phyloP scores from a whole-genome alignment of 2,113 vertebrate species.

The Andinoacara biseriatus region DNA sequence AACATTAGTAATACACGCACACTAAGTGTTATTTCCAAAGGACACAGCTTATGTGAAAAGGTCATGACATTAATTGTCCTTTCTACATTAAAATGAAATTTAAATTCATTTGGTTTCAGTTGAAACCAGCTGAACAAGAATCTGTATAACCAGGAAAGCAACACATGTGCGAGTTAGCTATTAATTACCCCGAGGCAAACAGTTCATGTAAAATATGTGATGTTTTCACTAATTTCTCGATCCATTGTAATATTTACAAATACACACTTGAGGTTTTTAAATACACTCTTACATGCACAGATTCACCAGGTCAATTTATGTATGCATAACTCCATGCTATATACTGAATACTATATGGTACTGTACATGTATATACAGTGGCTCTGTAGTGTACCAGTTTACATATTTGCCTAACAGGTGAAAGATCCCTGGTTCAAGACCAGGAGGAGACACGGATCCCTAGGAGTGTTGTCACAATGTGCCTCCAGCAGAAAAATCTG shows the following conservation, averaged over 20 bases:
- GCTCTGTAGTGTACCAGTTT: neutral
- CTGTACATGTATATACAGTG: neutral
- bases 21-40: conserved; percentile 7
- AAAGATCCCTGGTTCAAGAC: neutral
- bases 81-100: conserved; percentile 16
- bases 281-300: neutral
- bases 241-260: neutral
- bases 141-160: neutral
- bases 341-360: neutral
- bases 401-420: neutral
- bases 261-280: neutral
- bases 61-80: neutral
- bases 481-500: neutral
- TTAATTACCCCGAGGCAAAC: neutral
- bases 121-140: neutral
- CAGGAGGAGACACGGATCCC: neutral
- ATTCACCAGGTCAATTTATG: neutral
- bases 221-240: neutral
- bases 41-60: conserved; percentile 16
- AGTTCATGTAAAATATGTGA: neutral
- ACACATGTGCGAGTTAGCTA: neutral
- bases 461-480: neutral
- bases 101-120: conserved; percentile 1
- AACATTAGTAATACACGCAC: conserved; percentile 23
- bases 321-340: neutral